Evolutionary conservation across 2,888 invertebrate genomes (phyloP).

Genomic region (Blastobasis lacticolella): DNA sequence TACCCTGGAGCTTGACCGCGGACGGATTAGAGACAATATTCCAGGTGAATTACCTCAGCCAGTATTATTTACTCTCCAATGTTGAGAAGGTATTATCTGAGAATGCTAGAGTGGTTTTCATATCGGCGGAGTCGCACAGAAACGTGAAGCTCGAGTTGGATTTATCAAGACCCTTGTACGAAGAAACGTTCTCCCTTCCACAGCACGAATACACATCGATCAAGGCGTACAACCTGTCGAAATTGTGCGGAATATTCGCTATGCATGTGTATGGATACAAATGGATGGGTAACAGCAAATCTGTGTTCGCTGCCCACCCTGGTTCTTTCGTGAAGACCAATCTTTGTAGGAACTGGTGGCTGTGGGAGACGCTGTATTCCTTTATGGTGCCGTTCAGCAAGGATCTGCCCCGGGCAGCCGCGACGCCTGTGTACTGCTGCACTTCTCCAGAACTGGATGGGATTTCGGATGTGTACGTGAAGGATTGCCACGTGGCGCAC

Average conservation of each 20-base stretch:
- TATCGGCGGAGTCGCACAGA: slow-evolving; percentile 93
- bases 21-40: slow-evolving; percentile 87
- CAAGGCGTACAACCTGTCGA: slow-evolving; percentile 91
- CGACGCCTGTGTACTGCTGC: slow-evolving; percentile 91
- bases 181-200: slow-evolving; percentile 80
- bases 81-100: slow-evolving; percentile 79
- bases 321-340: slow-evolving; percentile 91
- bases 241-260: slow-evolving; percentile 85
- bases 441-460: slow-evolving; percentile 86
- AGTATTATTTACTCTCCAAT: slow-evolving; percentile 83
- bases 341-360: slow-evolving; percentile 88
- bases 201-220: slow-evolving; percentile 83
- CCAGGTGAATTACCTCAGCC: slow-evolving; percentile 91
- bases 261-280: slow-evolving; percentile 77
- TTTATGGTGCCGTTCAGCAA: slow-evolving; percentile 93
- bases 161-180: slow-evolving; percentile 14
- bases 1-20: slow-evolving; percentile 80
- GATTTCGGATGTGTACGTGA: slow-evolving; percentile 88
- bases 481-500: slow-evolving; percentile 85
- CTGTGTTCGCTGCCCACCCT: slow-evolving; percentile 87
- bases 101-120: slow-evolving; percentile 83
- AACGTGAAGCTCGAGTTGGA: slow-evolving; percentile 26
- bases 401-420: slow-evolving; percentile 93
- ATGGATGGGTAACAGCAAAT: slow-evolving; percentile 79
- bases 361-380: slow-evolving; percentile 83